Evolutionary conservation across 2,888 invertebrate genomes (phyloP).

Genomic region (Enchytraeus crypticus): DNA sequence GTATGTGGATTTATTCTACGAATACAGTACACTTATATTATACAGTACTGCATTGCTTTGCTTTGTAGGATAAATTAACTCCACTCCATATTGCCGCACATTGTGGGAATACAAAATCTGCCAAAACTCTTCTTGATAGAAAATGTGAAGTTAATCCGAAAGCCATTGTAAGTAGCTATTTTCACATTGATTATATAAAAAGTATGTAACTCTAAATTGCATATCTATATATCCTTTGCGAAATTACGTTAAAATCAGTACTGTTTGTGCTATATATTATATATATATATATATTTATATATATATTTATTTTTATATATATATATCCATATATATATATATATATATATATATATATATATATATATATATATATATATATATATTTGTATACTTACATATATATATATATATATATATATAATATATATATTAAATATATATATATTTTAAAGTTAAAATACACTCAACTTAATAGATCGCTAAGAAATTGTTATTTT

Average conservation of each 20-base stretch:
- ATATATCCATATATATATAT: too few relatives aligned
- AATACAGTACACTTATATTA: too few relatives aligned
- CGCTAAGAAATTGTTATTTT: not conserved
- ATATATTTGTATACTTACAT: too few relatives aligned
- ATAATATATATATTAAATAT: not conserved
- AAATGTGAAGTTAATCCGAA: slow-evolving; percentile 14
- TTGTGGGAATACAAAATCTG: slow-evolving; percentile 12
- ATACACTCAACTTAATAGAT: not conserved
- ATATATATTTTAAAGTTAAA: not conserved
- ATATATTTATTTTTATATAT: not conserved
- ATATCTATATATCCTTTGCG: too few relatives aligned
- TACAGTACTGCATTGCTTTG: too few relatives aligned
- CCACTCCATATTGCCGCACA: slow-evolving; percentile 20
- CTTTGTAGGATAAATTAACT: slow-evolving; percentile 15
- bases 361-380: not conserved
- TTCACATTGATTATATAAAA: too few relatives aligned
- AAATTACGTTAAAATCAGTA: too few relatives aligned
- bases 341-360: not conserved
- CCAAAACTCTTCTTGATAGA: slow-evolving; percentile 13
- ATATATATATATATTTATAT: too few relatives aligned
- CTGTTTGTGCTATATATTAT: too few relatives aligned
- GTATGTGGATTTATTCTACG: too few relatives aligned
- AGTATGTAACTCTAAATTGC: too few relatives aligned
- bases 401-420: not conserved
- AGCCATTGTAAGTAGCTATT: slow-evolving; percentile 11